These are phyloP conservation scores for Macrochelys suwanniensis DNA, from an alignment of 2,797 vertebrate genomes.

Conservation along the genomic window DNA sequence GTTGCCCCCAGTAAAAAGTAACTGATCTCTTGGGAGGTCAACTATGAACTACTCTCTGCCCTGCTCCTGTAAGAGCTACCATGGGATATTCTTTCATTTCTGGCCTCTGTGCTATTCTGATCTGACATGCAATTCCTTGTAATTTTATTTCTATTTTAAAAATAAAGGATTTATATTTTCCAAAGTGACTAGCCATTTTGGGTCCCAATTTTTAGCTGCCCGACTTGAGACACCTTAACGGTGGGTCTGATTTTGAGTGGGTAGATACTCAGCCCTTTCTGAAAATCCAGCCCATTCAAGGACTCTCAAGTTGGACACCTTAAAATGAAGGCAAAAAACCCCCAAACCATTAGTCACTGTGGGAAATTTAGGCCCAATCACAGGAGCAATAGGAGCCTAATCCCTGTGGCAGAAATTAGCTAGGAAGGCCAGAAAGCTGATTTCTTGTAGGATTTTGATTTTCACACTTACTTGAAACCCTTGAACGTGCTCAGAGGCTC, in stretches of 20 bases:
- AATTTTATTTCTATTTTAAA: neutral
- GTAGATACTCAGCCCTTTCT: neutral
- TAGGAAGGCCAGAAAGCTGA: neutral
- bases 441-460: neutral
- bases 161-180: neutral
- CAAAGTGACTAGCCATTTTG: neutral
- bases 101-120: neutral
- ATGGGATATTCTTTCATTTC: neutral
- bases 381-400: neutral
- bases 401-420: neutral
- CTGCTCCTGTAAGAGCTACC: neutral
- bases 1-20: neutral
- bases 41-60: neutral
- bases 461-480: neutral
- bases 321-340: neutral
- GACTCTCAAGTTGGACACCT: neutral
- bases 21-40: neutral
- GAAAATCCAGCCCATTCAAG: neutral
- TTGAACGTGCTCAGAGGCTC: too few relatives aligned
- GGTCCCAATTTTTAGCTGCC: neutral
- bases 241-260: neutral
- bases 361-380: neutral
- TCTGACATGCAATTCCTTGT: neutral
- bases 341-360: neutral
- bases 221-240: neutral